Base-by-base conservation (phyloP, 2,888 invertebrate genomes). In the Catocala fraxini region DNA sequence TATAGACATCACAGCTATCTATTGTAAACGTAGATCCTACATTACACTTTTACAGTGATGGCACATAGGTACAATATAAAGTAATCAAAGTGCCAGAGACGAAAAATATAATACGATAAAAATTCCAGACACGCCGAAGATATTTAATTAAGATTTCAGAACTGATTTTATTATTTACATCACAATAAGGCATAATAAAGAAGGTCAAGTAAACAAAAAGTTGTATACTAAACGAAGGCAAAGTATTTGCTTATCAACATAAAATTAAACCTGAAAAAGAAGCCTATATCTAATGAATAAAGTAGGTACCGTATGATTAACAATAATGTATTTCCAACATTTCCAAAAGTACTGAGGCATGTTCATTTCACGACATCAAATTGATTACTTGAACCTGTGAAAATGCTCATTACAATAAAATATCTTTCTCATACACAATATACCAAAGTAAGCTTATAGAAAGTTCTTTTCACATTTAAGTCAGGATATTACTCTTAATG, bases 81-180 rank as follows among this genome's bases (percentile, higher is more conserved):
- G 35, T 1, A 39, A 9, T 15, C 4, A 25, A 25, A 25, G 25
- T 25, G 4, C 3, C 25, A 15, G 9, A n/a, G 35, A 57, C 25
- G 11, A 51, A 45, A 45, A 1, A 6, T 25, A 25, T 15, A 43
- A 45, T 12, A 25, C 15, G 47, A 39, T 25, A 25, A 52, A 34
- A 39, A 12, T 41, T 12, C 12, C 25, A 12, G 34, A 39, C n/a
- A 13, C 6, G 43, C 48, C 34, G 39, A 47, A 48, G 52, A 56
- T 61, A 49, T 61, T 62, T 43, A 43, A 56, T 57, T 49, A 49
- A 45, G 9, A 43, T 6, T n/a, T 41, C 55, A 25, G 45, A 41
- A 46, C 33, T 11, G 39, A 15, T 43, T 56, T 43, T 45, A 46
- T 46, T 55, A 56, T 57, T 53, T 48, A 43, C 52, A 45, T 53